Evolutionary conservation across 2,113 vertebrate genomes (phyloP), one percentile per base, ranked within the genome.

Genomic region (Pipra filicauda): DNA sequence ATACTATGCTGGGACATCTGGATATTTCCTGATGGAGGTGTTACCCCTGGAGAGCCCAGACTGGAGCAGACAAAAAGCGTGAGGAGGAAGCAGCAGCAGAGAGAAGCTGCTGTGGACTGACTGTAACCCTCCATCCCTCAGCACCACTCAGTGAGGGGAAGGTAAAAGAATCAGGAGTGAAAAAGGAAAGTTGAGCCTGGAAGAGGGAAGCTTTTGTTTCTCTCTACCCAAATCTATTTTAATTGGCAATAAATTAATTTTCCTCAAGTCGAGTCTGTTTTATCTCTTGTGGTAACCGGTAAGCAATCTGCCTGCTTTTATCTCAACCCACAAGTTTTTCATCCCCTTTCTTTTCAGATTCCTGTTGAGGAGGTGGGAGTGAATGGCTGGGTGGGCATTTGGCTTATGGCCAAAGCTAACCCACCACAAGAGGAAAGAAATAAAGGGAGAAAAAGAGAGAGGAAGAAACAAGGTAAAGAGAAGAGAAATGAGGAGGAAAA

Each of bases 1-100:
- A 64, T 17, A 10, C 1, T 0, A 16, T 0, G 1, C 30, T 30
- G 55, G 24, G 61, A 37, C 15, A 14, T n/a, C 49, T 21, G 43
- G 43, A 1, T 88, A 2, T 72, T 73, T 81, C 30, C 49, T 30
- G 33, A 73, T 51, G 49, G 44, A 73, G 28, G 3, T 54, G 12
- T 41, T 75, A 27, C 5, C 31, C 18, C 5, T 16, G 8, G 33
- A 39, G 33, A 31, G 15, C 21, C 21, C 28, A 70, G 35, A 26
- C 35, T 57, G 57, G 12, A 57, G 51, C 27, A 75, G 15, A n/a
- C 23, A 77, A 41, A 72, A 54, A 19, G 16, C 18, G 15, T 23
- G 74, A 59, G 54, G 26, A 35, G 31, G 37, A 49, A 54, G 39
- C 17, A 80, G 43, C 0, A 0, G 24, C 43, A 76, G 44, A 81